Conservation (phyloP, 2,113 vertebrate species). For the Proteles cristata region DNA sequence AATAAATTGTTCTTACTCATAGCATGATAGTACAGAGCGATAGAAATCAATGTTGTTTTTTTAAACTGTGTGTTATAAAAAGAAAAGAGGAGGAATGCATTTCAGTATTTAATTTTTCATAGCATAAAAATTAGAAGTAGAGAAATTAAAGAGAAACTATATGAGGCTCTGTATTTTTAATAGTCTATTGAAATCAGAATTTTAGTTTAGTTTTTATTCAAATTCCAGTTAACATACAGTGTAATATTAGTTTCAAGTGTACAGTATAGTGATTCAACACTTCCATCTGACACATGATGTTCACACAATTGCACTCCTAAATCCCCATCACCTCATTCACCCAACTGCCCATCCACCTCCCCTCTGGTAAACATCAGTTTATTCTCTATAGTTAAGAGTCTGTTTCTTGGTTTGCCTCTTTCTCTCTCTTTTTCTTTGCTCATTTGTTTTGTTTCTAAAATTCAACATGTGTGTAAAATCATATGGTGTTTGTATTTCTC, state of each 20-base stretch:
- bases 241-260: neutral
- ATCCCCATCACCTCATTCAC: neutral
- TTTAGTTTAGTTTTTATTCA: neutral
- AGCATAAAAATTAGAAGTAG: neutral
- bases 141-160: neutral
- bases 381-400: neutral
- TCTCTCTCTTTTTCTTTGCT: neutral
- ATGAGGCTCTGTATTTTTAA: neutral
- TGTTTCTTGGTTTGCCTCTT: neutral
- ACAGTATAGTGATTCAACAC: neutral
- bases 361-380: neutral
- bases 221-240: neutral
- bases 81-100: fast-evolving
- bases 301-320: neutral
- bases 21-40: neutral
- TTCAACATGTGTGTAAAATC: neutral
- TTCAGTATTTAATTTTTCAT: neutral
- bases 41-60: neutral
- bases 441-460: neutral
- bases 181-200: neutral
- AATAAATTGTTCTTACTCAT: neutral
- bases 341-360: neutral
- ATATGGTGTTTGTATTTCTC: neutral
- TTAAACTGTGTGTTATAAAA: neutral
- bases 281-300: neutral